These are phyloP conservation scores for Ceryle rudis DNA, from an alignment of 2,797 vertebrate genomes.

Conservation along the genomic window DNA sequence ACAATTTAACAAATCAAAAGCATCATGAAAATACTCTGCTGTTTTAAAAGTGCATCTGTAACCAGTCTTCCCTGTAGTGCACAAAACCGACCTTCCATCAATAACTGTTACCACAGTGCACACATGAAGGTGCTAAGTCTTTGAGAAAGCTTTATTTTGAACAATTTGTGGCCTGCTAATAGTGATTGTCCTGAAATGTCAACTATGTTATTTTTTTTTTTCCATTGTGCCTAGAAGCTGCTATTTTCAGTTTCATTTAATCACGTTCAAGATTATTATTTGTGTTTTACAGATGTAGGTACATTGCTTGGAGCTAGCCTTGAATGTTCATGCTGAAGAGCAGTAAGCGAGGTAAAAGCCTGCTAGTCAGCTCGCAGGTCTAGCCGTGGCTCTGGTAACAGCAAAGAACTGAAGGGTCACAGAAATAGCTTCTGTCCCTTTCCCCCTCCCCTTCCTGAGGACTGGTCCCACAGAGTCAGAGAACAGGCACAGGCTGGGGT, in stretches of 20 bases:
- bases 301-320: background rate
- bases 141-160: background rate
- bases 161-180: background rate
- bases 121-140: background rate
- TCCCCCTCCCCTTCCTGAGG: background rate
- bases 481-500: background rate
- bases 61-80: background rate
- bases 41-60: background rate
- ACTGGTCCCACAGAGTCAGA: background rate
- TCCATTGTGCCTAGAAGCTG: background rate
- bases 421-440: background rate
- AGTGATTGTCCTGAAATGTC: background rate
- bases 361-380: accelerated
- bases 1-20: background rate
- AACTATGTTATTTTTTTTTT: background rate
- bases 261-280: background rate
- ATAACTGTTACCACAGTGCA: background rate
- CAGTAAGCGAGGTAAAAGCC: background rate
- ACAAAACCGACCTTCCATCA: background rate
- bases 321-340: background rate
- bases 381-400: background rate
- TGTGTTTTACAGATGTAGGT: background rate
- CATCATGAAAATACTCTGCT: background rate
- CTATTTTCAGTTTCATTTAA: background rate
- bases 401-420: background rate